phyloP scores from a whole-genome alignment of 2,797 vertebrate species.

The Lagocephalus sceleratus region DNA sequence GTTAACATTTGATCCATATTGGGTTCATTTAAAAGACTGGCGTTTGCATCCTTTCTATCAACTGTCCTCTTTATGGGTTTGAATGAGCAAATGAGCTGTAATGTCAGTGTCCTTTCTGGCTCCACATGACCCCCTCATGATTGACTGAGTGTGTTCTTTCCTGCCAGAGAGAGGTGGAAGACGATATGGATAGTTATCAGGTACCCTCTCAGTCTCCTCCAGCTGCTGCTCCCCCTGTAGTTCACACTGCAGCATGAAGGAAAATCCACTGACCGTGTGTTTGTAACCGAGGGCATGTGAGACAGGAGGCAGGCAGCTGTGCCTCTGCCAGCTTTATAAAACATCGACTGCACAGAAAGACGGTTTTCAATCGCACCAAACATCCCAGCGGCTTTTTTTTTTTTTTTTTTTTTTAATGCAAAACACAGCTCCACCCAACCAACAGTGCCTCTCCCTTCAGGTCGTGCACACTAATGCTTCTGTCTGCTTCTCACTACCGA shows the following conservation, averaged over 20 bases:
- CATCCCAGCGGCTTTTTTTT: slow-evolving; percentile 31
- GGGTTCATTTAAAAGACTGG: background rate
- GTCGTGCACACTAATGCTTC: slow-evolving; percentile 75
- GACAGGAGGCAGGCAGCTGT: slow-evolving; percentile 35
- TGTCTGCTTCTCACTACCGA: slow-evolving; percentile 69
- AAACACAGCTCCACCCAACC: slow-evolving; percentile 38
- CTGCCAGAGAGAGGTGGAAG: slow-evolving; percentile 93
- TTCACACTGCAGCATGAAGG: slow-evolving; percentile 81
- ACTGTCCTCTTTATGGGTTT: too few relatives aligned
- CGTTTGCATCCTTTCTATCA: slow-evolving; percentile 1
- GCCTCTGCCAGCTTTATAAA: slow-evolving; percentile 55
- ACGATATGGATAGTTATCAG: slow-evolving; percentile 99
- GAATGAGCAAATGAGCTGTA: slow-evolving; percentile 16
- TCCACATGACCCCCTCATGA: slow-evolving; percentile 57
- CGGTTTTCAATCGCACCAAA: slow-evolving; percentile 46
- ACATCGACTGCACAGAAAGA: slow-evolving; percentile 47
- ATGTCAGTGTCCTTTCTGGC: slow-evolving; percentile 25
- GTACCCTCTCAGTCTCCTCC: slow-evolving; percentile 80
- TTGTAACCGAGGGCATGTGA: slow-evolving; percentile 48
- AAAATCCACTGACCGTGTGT: slow-evolving; percentile 75
- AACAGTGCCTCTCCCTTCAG: slow-evolving; percentile 33
- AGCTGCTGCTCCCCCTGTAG: slow-evolving; percentile 74
- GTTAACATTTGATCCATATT: background rate
- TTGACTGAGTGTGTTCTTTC: slow-evolving; percentile 89
- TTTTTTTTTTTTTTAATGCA: too few relatives aligned